phyloP scores from a whole-genome alignment of 35 echinoderm and acorn worm genomes.

The Holothuria glaberrima region DNA sequence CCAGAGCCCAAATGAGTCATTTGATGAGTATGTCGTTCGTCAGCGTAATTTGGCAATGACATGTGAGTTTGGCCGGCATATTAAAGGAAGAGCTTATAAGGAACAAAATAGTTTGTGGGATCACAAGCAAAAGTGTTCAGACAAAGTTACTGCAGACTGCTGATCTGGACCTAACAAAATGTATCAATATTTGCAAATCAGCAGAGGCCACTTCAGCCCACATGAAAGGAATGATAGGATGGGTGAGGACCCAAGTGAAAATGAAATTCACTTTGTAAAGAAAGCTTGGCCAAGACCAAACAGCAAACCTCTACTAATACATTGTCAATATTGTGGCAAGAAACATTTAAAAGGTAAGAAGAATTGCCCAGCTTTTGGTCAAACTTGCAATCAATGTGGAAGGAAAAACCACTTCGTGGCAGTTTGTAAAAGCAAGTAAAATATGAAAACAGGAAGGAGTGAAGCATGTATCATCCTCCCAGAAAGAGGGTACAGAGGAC shows the following conservation, averaged over 20 bases:
- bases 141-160: conserved; percentile 14
- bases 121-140: conserved; percentile 5
- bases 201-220: conserved; percentile 4
- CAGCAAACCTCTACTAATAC: neutral
- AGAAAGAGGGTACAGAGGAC: neutral
- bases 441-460: neutral
- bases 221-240: conserved; percentile 6
- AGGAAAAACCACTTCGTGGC: conserved; percentile 25
- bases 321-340: conserved; percentile 32
- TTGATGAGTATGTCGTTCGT: conserved; percentile 18
- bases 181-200: conserved; percentile 32
- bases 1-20: neutral
- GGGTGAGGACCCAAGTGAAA: neutral
- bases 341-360: conserved; percentile 7
- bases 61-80: neutral
- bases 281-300: neutral
- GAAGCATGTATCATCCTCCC: neutral
- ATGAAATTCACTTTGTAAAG: neutral
- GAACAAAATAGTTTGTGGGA: neutral
- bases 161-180: conserved; percentile 22
- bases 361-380: conserved; percentile 37
- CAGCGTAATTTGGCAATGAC: neutral
- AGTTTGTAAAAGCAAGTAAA: conserved; percentile 10
- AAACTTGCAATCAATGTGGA: conserved; percentile 34
- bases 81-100: neutral